These are phyloP conservation scores for Ispidina lecontei DNA, from an alignment of 2,797 vertebrate species.

Conservation along the genomic window DNA sequence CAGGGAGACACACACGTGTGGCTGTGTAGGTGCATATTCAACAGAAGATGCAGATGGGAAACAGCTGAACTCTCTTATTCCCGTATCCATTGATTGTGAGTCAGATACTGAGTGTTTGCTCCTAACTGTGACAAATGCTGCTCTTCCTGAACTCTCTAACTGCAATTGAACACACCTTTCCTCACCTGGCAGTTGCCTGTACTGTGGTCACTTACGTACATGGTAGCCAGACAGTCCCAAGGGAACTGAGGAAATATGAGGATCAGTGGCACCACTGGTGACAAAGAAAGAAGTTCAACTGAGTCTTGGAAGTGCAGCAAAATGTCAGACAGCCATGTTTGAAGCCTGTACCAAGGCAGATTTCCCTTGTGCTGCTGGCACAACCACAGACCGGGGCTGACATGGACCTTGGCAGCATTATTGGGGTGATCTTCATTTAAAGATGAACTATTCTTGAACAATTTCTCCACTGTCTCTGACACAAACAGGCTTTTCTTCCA, in stretches of 20 bases:
- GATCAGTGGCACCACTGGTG: neutral
- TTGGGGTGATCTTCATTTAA: slow-evolving; percentile 65
- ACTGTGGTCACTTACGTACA: rapidly evolving
- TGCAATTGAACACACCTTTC: neutral
- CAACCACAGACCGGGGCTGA: slow-evolving; percentile 30
- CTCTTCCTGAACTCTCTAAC: neutral
- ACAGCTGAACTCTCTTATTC: neutral
- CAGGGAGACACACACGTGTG: rapidly evolving
- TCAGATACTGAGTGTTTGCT: neutral
- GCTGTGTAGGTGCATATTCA: rapidly evolving
- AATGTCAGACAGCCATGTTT: slow-evolving; percentile 29
- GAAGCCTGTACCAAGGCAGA: neutral
- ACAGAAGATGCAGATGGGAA: rapidly evolving
- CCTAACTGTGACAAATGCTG: neutral
- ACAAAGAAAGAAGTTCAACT: neutral
- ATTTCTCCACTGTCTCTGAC: slow-evolving; percentile 73
- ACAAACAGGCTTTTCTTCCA: slow-evolving; percentile 81
- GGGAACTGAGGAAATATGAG: neutral
- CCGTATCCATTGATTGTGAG: neutral
- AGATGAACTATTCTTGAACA: slow-evolving; percentile 77
- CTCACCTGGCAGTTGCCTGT: neutral
- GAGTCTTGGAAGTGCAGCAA: neutral
- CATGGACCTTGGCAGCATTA: slow-evolving; percentile 60
- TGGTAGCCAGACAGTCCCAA: neutral
- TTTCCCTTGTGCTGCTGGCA: slow-evolving; percentile 40